Conservation (phyloP, 2,797 vertebrate genomes). For the Sebastes variabilis region DNA sequence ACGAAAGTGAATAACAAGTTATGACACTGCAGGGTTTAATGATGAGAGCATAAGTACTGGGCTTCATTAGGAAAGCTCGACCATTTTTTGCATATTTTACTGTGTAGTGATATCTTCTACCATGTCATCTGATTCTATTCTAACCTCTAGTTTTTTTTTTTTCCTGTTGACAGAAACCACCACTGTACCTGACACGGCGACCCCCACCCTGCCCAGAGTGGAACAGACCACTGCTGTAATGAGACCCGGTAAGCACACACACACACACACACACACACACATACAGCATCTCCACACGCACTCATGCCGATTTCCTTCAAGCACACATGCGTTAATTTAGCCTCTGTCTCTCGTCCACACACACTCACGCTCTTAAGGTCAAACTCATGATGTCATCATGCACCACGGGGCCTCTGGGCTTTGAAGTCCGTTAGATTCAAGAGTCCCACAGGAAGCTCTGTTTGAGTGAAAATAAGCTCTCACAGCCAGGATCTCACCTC, state of each 20-base stretch:
- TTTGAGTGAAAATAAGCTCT: slow-evolving; percentile 62
- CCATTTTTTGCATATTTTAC: background rate
- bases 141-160: background rate
- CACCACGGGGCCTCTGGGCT: slow-evolving; percentile 52
- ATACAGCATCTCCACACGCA: background rate
- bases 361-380: slow-evolving; percentile 55
- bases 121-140: background rate
- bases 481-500: slow-evolving; percentile 45
- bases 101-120: background rate
- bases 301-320: slow-evolving; percentile 14
- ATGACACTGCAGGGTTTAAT: too few species aligned
- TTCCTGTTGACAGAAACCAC: slow-evolving; percentile 84
- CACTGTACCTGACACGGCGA: slow-evolving; percentile 87
- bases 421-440: slow-evolving; percentile 63
- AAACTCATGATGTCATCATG: slow-evolving; percentile 65
- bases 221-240: slow-evolving; percentile 84
- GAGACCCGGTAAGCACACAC: slow-evolving; percentile 74
- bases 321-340: background rate
- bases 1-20: background rate
- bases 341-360: slow-evolving; percentile 12
- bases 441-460: slow-evolving; percentile 64
- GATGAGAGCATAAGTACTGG: too few species aligned
- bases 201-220: slow-evolving; percentile 86
- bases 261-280: background rate
- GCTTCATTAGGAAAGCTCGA: background rate